Base-by-base conservation (phyloP, 2,113 vertebrate genomes). In the Chionodraco myersi region DNA sequence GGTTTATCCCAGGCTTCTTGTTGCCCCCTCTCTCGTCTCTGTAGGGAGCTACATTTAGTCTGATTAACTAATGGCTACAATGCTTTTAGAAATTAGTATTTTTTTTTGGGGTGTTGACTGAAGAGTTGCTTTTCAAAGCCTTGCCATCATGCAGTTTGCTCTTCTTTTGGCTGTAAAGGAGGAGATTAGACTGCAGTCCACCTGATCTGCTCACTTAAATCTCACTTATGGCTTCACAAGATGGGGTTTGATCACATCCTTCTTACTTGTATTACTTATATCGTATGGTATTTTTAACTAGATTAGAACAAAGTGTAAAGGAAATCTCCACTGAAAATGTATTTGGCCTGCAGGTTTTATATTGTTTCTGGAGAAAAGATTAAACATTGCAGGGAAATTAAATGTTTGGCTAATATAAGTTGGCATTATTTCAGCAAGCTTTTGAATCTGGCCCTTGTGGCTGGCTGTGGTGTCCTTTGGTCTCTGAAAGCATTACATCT, bases 31-130 rank as follows among this genome's bases (percentile, higher is more conserved):
- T 94, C 90, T 94, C 94, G 93, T 95, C 95, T 74, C 96, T 48
- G 13, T 89, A 89, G 96, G 96, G 88, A 94, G 94, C 92, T 91
- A 52, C 75, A 79, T 91, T 87, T 96, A 94, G 95, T 94, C 95
- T 98, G 96, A 95, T 94, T 96, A 96, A 95, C 96, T 98, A 97
- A 98, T 98, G 96, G 95, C 92, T 67, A 75, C 93, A 91, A 83
- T 91, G 93, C 94, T 96, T 95, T 97, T 95, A 95, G 96, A 96
- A 95, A 95, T 91, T 78, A 93, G 94, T 93, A 94, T 90, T 90
- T 86, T 90, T 90, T 90, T 92, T 41, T 7, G 36, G 36, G 36
- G 36, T 87, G 89, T 93, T 54, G 83, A 81, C 69, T 89, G 89
- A 89, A 12, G 64, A 92, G 93, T 88, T 92, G 57, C 92, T 94